phyloP scores from a whole-genome alignment of 2,797 vertebrate species.

The Orientallactaga sibirica region DNA sequence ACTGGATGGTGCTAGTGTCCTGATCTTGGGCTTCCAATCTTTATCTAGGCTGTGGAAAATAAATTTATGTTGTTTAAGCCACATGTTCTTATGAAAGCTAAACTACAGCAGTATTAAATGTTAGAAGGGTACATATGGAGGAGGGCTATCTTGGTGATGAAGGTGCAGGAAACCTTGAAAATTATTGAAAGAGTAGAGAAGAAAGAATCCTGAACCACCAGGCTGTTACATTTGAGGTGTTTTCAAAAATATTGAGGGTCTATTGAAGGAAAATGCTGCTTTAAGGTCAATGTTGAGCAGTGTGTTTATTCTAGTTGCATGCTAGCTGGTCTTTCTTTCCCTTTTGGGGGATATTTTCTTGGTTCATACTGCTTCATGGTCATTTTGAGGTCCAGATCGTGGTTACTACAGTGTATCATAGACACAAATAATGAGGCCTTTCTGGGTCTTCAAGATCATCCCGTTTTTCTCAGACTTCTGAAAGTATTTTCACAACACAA shows the following conservation, averaged over 20 bases:
- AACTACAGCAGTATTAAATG: not conserved
- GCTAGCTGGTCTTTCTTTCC: not conserved
- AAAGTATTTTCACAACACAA: slow-evolving; percentile 42
- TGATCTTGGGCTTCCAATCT: not conserved
- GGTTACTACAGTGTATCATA: not conserved
- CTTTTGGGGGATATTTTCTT: not conserved
- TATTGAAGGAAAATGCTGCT: not conserved
- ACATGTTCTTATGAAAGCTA: not conserved
- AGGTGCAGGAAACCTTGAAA: not conserved
- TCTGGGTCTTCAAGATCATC: not conserved
- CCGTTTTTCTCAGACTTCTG: not conserved
- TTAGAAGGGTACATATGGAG: not conserved
- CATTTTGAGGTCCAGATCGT: not conserved
- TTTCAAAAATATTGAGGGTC: not conserved
- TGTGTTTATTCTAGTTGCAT: not conserved
- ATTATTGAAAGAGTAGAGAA: not conserved
- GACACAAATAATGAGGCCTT: not conserved
- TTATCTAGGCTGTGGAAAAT: not conserved
- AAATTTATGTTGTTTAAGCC: not conserved
- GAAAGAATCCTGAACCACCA: not conserved
- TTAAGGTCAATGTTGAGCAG: not conserved
- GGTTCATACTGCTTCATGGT: not conserved
- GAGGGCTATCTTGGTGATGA: not conserved
- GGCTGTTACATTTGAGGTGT: not conserved
- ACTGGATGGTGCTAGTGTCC: not conserved